Conservation (phyloP, 2,888 invertebrate genomes). For the Zygogramma bicolorata region DNA sequence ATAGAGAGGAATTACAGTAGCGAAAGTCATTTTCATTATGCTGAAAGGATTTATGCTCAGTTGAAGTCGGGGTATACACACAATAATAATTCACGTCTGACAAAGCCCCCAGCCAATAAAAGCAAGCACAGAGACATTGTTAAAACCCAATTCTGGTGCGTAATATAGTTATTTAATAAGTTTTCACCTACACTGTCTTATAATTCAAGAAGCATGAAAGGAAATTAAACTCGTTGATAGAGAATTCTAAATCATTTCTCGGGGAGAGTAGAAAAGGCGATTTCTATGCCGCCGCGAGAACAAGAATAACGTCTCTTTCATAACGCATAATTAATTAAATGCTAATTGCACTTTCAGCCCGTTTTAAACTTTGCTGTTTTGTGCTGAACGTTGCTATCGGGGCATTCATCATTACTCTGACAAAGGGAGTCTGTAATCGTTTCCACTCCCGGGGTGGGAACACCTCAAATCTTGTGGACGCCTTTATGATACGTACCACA, state of each 20-base stretch:
- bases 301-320: constrained; percentile 63
- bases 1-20: too few species aligned
- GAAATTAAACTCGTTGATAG: constrained; percentile 56
- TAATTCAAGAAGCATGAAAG: constrained; percentile 52
- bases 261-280: constrained; percentile 45
- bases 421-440: constrained; percentile 66
- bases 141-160: constrained; percentile 34
- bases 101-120: constrained; percentile 4
- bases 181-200: constrained; percentile 45
- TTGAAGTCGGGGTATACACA: background rate
- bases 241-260: constrained; percentile 55
- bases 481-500: background rate
- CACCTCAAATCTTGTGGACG: background rate
- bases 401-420: constrained; percentile 66
- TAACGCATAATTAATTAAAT: constrained; percentile 68
- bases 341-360: constrained; percentile 66
- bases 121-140: constrained; percentile 10
- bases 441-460: constrained; percentile 25
- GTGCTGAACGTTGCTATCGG: constrained; percentile 62
- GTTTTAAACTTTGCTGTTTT: constrained; percentile 65
- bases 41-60: constrained; percentile 3
- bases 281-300: constrained; percentile 45
- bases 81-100: constrained; percentile 1
- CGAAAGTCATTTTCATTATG: constrained; percentile 6
- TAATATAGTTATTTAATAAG: constrained; percentile 50